phyloP scores from a whole-genome alignment of 1,140 invertebrate species.

The Habropoda laboriosa region DNA sequence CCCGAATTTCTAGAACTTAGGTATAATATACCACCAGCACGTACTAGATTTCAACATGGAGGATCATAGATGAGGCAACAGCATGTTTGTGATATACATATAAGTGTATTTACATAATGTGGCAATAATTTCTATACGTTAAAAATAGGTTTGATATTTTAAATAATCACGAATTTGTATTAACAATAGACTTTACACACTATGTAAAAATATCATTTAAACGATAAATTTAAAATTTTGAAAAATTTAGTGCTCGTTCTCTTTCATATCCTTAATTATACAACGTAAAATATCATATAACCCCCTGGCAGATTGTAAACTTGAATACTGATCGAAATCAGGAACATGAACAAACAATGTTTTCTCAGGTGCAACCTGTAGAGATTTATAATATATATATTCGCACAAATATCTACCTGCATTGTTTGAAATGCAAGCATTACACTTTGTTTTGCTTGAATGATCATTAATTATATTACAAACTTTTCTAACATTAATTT shows the following conservation, averaged over 20 bases:
- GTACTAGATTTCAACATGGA: conserved; percentile 83
- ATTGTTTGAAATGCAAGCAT: conserved; percentile 76
- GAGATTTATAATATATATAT: conserved; percentile 86
- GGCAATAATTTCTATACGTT: conserved; percentile 13
- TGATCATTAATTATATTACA: conserved; percentile 78
- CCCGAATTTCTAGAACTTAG: conserved; percentile 85
- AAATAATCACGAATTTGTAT: conserved; percentile 15
- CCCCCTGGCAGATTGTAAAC: conserved; percentile 81
- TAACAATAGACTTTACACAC: neutral
- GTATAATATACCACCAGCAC: conserved; percentile 85
- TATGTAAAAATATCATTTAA: conserved; percentile 19
- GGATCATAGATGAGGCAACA: conserved; percentile 39
- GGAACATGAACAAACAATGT: conserved; percentile 88
- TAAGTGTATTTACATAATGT: conserved; percentile 16
- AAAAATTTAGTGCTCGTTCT: conserved; percentile 4
- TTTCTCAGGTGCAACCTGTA: conserved; percentile 81
- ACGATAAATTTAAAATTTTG: conserved; percentile 8
- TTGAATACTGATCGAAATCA: conserved; percentile 81
- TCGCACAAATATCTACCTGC: conserved; percentile 86
- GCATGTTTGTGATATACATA: neutral
- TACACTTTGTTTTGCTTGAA: conserved; percentile 61
- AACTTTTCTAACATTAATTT: conserved; percentile 76
- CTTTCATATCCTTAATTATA: conserved; percentile 59
- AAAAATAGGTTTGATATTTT: conserved; percentile 24
- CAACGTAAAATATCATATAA: conserved; percentile 82